A percentile compares a stretch with the other conserved stretches of the same genome.
Evolutionary conservation across 2,888 invertebrate genomes (phyloP).

Genomic region (Hoplodrina blanda): DNA sequence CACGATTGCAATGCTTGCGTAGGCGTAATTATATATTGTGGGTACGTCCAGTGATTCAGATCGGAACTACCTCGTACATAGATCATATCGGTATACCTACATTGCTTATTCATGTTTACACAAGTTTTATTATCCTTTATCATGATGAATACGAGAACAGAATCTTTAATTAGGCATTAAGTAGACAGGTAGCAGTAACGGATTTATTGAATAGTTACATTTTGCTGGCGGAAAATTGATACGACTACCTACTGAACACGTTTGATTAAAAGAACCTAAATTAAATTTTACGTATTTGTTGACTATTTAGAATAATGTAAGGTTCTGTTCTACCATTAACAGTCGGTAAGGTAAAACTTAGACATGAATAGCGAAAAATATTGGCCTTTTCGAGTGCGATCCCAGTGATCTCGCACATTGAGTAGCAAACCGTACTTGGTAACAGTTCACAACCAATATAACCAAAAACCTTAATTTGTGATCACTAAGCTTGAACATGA

Average conservation of each 20-base stretch:
- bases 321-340: too few relatives aligned
- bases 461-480: conserved; percentile 14
- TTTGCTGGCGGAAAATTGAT: conserved; percentile 9
- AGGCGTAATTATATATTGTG: conserved; percentile 28
- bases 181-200: conserved; percentile 32
- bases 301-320: not conserved
- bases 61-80: conserved; percentile 33
- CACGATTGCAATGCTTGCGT: conserved; percentile 37
- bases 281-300: not conserved
- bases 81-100: conserved; percentile 53
- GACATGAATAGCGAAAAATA: too few relatives aligned
- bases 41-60: conserved; percentile 52
- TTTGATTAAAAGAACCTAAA: not conserved
- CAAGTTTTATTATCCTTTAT: conserved; percentile 59
- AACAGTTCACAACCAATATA: conserved; percentile 9
- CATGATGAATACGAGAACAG: conserved; percentile 51
- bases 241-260: too few relatives aligned
- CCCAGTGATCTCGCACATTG: too few relatives aligned
- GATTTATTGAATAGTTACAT: conserved; percentile 39
- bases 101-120: conserved; percentile 60
- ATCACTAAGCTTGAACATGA: conserved; percentile 43
- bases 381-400: too few relatives aligned
- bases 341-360: too few relatives aligned
- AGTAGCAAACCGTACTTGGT: too few relatives aligned
- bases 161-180: conserved; percentile 50